Conservation (phyloP, 1,140 invertebrate species). For the Drosophila leontia region DNA sequence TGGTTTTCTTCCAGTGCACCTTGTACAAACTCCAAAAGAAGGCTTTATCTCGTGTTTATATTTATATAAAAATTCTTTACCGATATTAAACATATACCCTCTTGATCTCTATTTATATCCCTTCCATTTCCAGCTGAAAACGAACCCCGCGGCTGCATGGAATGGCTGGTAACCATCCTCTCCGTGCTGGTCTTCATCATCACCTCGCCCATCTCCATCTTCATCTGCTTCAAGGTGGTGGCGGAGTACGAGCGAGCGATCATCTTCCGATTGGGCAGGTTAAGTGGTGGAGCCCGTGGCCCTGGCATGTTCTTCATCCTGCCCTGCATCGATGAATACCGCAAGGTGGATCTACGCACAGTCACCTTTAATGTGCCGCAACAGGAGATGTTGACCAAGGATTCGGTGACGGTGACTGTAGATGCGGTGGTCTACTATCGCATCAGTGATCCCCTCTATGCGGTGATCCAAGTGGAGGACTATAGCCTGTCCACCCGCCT, state of each 20-base stretch:
- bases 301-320: constrained; percentile 95
- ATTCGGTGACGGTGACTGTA: constrained; percentile 96
- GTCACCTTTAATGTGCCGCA: constrained; percentile 87
- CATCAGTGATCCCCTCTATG: constrained; percentile 91
- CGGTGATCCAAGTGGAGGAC: constrained; percentile 91
- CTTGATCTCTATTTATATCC: neutral
- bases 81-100: neutral
- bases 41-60: neutral
- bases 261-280: constrained; percentile 93
- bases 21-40: neutral
- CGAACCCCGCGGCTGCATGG: constrained; percentile 88
- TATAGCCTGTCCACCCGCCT: constrained; percentile 92
- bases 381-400: constrained; percentile 93
- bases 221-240: constrained; percentile 91
- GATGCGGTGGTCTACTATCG: constrained; percentile 97
- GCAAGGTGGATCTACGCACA: constrained; percentile 94
- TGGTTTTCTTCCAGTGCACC: neutral
- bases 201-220: constrained; percentile 93
- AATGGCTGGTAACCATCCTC: constrained; percentile 91
- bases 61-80: neutral
- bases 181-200: constrained; percentile 91
- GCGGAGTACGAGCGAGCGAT: constrained; percentile 94
- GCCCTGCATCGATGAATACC: constrained; percentile 95
- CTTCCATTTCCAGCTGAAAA: constrained; percentile 85
- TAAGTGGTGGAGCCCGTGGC: constrained; percentile 87